Base-by-base conservation (phyloP, 2,113 vertebrate species). In the Scartelaos histophorus region DNA sequence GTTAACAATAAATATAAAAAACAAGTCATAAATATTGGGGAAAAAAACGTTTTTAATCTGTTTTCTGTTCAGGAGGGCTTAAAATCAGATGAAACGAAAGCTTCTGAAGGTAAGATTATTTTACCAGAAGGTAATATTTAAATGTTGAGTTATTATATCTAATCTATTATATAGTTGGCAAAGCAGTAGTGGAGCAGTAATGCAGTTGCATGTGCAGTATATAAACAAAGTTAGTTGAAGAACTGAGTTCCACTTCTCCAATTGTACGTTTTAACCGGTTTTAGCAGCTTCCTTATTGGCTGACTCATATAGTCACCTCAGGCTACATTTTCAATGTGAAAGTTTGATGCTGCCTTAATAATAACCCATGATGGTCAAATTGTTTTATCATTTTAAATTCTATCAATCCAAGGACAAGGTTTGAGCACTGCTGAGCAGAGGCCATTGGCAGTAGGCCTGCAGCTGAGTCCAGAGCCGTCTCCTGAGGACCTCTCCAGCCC, bases 401-500 rank as follows among this genome's bases (percentile, higher is more conserved):
- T 1, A 74, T 72, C 69, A 6, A 34, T 74, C 81, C 11, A 70
- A 94, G 93, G 78, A 43, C 82, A 80, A 65, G 58, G 73, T 69
- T 88, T 88, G 47, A 67, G 73, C 21, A 51, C 81, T 56, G 68
- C 76, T 67, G 85, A 86, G 15, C 86, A 88, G 70, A 90, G 49
- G 35, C 75, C 76, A 15, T 69, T 47, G 51, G 87, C 80, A 22
- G 82, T 17, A 67, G 61, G 70, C 15, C 35, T 72, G 19, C 78
- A 87, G 0, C 71, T 35, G 11, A 90, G 85, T 46, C 81, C 85
- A n/a, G 85, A 84, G 49, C 80, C 81, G 11, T 89, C 88, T 17
- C 87, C 88, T 34, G 91, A 93, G 61, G 89, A 93, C 68, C 76
- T 90, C n/a, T 91, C 87, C 60, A 93, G 92, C 75, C 91, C 90